phyloP scores from a whole-genome alignment of 1,140 invertebrate genomes.

The Neodiprion lecontei region DNA sequence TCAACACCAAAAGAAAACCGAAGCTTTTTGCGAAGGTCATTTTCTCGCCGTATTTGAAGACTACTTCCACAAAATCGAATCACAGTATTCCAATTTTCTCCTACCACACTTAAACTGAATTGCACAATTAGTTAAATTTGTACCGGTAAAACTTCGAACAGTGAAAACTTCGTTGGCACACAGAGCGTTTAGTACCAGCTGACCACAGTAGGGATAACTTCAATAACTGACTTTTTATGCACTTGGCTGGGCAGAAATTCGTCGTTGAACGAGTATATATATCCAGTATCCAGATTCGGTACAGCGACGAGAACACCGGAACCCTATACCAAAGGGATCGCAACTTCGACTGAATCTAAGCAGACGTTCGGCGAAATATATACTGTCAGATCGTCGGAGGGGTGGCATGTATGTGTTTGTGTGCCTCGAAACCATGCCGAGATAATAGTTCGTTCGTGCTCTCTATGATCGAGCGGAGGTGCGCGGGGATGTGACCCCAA shows the following conservation, averaged over 20 bases:
- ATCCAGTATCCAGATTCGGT: slow-evolving; percentile 5
- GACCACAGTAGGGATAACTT: no score
- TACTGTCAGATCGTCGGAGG: not conserved
- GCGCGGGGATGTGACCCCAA: slow-evolving; percentile 51
- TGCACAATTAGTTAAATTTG: no score
- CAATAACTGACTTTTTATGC: no score
- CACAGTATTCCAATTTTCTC: not conserved
- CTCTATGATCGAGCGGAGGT: slow-evolving; percentile 38
- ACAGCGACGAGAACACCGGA: not conserved
- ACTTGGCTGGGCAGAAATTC: no score
- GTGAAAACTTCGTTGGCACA: no score
- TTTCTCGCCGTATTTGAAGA: not conserved
- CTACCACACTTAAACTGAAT: no score
- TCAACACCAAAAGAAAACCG: not conserved
- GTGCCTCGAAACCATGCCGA: not conserved
- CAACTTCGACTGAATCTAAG: not conserved
- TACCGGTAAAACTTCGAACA: no score
- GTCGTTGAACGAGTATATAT: not conserved
- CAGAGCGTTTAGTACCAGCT: no score
- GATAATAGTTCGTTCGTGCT: slow-evolving; percentile 14
- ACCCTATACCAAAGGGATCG: not conserved
- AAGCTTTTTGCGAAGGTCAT: not conserved
- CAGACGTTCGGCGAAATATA: not conserved
- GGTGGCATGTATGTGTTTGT: not conserved
- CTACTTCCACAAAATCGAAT: no score